A percentile compares a stretch with the other conserved stretches of the same genome.
Evolutionary conservation across 2,888 invertebrate genomes (phyloP).

Genomic region (Eupeodes latifasciatus): DNA sequence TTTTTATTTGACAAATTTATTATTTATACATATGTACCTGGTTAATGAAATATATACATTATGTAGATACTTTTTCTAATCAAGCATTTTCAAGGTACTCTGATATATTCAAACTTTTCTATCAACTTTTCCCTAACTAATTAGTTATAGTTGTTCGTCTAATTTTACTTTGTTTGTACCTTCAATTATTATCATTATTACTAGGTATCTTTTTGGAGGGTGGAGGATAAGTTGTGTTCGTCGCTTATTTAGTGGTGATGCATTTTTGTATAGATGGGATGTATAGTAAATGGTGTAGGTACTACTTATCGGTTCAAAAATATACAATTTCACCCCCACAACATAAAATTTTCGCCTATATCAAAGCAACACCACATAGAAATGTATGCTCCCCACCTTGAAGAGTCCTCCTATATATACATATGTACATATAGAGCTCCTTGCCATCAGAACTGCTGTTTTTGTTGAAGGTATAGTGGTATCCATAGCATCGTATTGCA

Average conservation of each 20-base stretch:
- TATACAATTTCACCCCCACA: constrained; percentile 50
- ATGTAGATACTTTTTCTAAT: too few species aligned
- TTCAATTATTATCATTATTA: constrained; percentile 64
- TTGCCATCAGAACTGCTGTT: constrained; percentile 38
- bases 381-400: constrained; percentile 27
- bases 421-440: neutral
- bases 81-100: too few species aligned
- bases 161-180: neutral
- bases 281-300: constrained; percentile 18
- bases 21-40: too few species aligned
- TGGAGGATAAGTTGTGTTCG: neutral
- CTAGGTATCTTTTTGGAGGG: constrained; percentile 39
- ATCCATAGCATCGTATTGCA: constrained; percentile 8
- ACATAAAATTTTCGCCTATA: neutral
- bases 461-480: constrained; percentile 6
- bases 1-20: too few species aligned
- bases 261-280: too few species aligned
- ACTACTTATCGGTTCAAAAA: constrained; percentile 50
- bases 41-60: too few species aligned
- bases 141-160: too few species aligned
- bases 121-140: too few species aligned
- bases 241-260: neutral
- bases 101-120: too few species aligned
- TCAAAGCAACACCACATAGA: constrained; percentile 12
- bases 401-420: constrained; percentile 26